A percentile compares a stretch with the other conserved stretches of the same genome.
phyloP scores from a whole-genome alignment of 2,797 vertebrate species.

The Adelosebastes latens region DNA sequence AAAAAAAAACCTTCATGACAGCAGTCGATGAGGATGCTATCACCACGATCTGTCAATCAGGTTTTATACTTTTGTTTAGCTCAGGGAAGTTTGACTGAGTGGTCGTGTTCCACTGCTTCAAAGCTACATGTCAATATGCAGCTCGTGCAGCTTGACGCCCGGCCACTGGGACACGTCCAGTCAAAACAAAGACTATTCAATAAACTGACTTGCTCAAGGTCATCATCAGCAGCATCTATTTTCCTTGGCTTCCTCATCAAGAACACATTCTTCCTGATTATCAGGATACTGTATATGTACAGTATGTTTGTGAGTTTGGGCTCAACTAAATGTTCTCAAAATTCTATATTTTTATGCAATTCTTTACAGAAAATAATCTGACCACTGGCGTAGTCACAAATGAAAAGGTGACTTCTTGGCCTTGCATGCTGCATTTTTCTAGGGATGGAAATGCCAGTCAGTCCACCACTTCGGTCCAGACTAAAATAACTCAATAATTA shows the following conservation, averaged over 20 bases:
- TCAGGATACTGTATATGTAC: neutral
- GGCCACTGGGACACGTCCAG: neutral
- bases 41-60: slow-evolving; percentile 8
- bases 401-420: too few species aligned
- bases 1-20: neutral
- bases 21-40: slow-evolving; percentile 13
- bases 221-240: neutral
- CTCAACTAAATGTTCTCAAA: neutral
- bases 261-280: neutral
- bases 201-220: neutral
- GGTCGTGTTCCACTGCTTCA: neutral
- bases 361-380: too few species aligned
- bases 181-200: neutral
- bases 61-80: neutral
- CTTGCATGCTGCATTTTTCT: too few species aligned
- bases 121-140: neutral
- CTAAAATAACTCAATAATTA: too few species aligned
- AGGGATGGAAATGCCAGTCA: too few species aligned
- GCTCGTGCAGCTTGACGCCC: neutral
- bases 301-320: neutral
- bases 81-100: neutral
- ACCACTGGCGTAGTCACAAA: too few species aligned
- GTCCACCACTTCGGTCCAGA: too few species aligned
- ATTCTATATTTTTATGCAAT: too few species aligned
- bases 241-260: neutral